Percentiles rank a stretch among this genome's conserved stretches.
Conservation (phyloP, 2,888 invertebrate genomes). For the Drosophila conformis region DNA sequence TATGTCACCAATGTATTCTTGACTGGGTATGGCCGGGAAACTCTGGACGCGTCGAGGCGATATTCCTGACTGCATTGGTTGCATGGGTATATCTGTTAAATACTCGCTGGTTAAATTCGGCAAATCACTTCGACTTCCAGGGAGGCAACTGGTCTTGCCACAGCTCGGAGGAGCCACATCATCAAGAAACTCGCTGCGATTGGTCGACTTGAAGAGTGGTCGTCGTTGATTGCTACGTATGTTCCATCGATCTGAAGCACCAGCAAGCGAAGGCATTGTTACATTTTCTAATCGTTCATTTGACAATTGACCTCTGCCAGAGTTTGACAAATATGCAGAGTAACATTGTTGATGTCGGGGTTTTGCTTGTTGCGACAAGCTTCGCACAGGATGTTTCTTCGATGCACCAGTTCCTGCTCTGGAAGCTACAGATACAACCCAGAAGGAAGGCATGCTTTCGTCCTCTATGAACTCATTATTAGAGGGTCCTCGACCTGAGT, state of each 20-base stretch:
- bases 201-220: not conserved
- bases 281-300: constrained; percentile 22
- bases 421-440: not conserved
- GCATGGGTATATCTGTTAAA: not conserved
- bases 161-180: constrained; percentile 11
- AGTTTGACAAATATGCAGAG: not conserved
- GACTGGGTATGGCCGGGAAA: constrained; percentile 31
- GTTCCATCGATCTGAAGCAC: constrained; percentile 1
- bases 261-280: constrained; percentile 22
- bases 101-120: not conserved
- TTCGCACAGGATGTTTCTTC: constrained; percentile 1
- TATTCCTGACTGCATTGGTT: not conserved
- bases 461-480: not conserved
- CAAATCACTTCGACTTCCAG: not conserved
- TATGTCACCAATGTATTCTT: constrained; percentile 34
- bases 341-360: not conserved
- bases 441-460: constrained; percentile 4
- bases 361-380: constrained; percentile 13
- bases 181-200: constrained; percentile 15
- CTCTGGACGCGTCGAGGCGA: constrained; percentile 29
- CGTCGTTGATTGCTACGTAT: not conserved
- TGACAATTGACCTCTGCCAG: not conserved
- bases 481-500: not conserved
- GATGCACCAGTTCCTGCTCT: not conserved
- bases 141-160: not conserved